Evolutionary conservation across 1,140 invertebrate species (phyloP).

Genomic region (Aethina tumida): DNA sequence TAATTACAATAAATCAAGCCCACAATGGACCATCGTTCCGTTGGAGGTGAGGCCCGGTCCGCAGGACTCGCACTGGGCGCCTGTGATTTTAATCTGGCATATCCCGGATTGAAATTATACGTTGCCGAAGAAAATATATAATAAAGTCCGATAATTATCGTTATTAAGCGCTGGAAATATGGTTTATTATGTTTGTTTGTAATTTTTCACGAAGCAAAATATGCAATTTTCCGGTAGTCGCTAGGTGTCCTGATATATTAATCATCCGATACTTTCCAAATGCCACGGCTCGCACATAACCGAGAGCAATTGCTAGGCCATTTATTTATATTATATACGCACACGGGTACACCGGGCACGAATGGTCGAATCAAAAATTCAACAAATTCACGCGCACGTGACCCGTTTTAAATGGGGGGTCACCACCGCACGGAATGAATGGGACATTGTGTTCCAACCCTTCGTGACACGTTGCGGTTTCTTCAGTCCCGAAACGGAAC

Average conservation of each 20-base stretch:
- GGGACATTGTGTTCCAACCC: constrained; percentile 14
- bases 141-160: constrained; percentile 36
- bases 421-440: constrained; percentile 5
- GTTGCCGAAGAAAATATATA: constrained; percentile 32
- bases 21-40: constrained; percentile 19
- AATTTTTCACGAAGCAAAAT: constrained; percentile 33
- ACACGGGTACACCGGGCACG: background rate
- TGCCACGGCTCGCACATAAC: background rate
- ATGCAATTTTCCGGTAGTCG: constrained; percentile 36
- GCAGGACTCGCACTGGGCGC: constrained; percentile 14
- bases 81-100: constrained; percentile 25
- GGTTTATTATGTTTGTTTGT: constrained; percentile 35
- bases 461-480: no score
- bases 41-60: constrained; percentile 4
- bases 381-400: background rate
- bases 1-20: constrained; percentile 31
- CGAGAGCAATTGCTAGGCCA: background rate
- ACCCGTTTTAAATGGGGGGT: background rate
- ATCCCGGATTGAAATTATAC: constrained; percentile 32
- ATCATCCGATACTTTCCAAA: constrained; percentile 18
- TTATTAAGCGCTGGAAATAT: constrained; percentile 33
- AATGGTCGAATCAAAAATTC: background rate
- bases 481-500: no score
- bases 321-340: background rate
- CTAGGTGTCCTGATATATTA: constrained; percentile 29